These are phyloP conservation scores for Butastur rufipennis DNA, from an alignment of 2,113 vertebrate species.

Conservation along the genomic window DNA sequence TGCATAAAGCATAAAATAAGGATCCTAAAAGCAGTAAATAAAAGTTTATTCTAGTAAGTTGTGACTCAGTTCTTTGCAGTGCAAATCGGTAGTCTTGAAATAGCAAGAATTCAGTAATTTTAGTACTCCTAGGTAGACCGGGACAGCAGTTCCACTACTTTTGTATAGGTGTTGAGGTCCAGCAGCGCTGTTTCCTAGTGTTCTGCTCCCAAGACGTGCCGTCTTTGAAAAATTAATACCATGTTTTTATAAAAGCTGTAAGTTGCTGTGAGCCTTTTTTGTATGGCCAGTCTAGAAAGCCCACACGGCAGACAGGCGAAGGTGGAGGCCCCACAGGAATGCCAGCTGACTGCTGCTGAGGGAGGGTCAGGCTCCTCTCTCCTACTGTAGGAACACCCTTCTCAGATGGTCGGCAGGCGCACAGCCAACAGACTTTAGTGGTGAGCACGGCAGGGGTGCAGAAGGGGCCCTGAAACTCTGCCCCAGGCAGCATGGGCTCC, in stretches of 20 bases:
- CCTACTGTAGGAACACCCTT: background rate
- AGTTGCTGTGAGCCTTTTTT: background rate
- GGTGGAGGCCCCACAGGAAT: background rate
- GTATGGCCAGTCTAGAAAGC: background rate
- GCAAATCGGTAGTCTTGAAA: background rate
- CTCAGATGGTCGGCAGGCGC: background rate
- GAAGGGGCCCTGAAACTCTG: background rate
- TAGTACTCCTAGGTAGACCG: background rate
- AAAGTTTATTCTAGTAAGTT: constrained; percentile 74
- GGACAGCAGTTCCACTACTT: background rate
- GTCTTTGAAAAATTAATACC: background rate
- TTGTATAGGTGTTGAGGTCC: background rate
- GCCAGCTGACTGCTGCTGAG: background rate
- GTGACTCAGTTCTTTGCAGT: constrained; percentile 46
- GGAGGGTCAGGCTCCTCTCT: background rate
- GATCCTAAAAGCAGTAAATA: constrained; percentile 69
- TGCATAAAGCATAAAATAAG: constrained; percentile 62
- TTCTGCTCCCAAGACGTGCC: background rate
- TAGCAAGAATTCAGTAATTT: background rate
- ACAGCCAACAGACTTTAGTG: background rate
- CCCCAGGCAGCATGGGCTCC: background rate
- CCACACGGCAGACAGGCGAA: background rate
- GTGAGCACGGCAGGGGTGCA: background rate
- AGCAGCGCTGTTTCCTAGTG: background rate
- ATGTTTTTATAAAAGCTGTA: background rate